phyloP scores from a whole-genome alignment of 2,113 vertebrate genomes.

The Strix aluco region DNA sequence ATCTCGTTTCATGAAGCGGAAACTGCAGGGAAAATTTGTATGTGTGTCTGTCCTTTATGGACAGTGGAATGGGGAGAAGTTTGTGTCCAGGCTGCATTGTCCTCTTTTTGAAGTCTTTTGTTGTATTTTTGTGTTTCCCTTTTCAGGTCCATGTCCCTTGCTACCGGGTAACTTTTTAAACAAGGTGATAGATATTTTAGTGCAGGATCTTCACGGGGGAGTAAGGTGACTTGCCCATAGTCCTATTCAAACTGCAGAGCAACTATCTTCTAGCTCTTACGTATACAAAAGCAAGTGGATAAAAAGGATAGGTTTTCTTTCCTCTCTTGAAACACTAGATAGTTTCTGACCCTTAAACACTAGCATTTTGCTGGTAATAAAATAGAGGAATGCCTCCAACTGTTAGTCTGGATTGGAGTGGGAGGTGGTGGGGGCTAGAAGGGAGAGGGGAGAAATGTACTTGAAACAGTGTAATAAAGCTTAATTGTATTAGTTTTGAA shows the following conservation, averaged over 20 bases:
- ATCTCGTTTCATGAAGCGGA: conserved; percentile 23
- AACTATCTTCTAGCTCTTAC: not conserved
- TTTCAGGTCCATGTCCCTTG: not conserved
- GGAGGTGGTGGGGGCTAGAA: conserved; percentile 13
- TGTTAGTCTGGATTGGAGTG: conserved; percentile 10
- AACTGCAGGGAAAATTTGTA: conserved; percentile 29
- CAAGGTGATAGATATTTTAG: not conserved
- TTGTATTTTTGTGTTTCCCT: not conserved
- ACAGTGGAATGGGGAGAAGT: not conserved
- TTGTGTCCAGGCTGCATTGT: not conserved
- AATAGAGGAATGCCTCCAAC: conserved; percentile 43
- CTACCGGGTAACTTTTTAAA: not conserved
- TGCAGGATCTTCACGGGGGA: not conserved
- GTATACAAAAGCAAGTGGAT: conserved; percentile 9
- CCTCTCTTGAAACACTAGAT: conserved; percentile 11
- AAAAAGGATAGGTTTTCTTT: conserved; percentile 36
- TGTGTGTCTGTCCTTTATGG: conserved; percentile 30
- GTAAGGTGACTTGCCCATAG: not conserved
- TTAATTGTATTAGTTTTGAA: conserved; percentile 77
- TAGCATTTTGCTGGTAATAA: conserved; percentile 57
- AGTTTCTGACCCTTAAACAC: conserved; percentile 62
- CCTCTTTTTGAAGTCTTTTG: not conserved
- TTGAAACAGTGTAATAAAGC: conserved; percentile 68
- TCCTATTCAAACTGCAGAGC: not conserved
- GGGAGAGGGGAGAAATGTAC: conserved; percentile 56